Percentiles rank a stretch among this genome's conserved stretches.
These are phyloP conservation scores for Acronicta psi DNA, from an alignment of 2,888 invertebrate genomes.

Conservation along the genomic window DNA sequence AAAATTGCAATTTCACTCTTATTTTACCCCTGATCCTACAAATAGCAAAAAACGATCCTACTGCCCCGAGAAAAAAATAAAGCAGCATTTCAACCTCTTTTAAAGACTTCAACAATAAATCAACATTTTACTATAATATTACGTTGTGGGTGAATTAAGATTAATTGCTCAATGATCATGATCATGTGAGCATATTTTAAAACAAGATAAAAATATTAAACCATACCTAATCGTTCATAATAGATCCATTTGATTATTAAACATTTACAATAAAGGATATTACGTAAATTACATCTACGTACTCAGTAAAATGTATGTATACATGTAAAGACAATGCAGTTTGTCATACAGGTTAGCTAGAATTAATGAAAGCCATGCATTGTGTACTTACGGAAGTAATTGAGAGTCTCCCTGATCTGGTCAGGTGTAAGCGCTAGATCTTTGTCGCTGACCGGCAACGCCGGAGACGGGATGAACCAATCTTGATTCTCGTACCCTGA, in stretches of 20 bases:
- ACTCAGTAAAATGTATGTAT: conserved; percentile 8
- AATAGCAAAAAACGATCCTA: no score
- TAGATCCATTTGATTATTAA: background rate
- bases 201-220: no score
- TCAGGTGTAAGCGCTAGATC: conserved; percentile 96
- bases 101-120: no score
- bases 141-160: background rate
- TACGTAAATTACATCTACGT: background rate
- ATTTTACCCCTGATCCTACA: no score
- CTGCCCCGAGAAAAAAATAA: no score
- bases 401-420: conserved; percentile 98
- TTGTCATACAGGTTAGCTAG: background rate
- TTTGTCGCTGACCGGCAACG: conserved; percentile 92
- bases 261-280: background rate
- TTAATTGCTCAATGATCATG: background rate
- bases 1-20: no score
- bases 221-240: background rate
- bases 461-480: conserved; percentile 97
- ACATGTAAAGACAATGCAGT: conserved; percentile 19
- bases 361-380: conserved; percentile 5
- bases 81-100: no score
- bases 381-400: conserved; percentile 97
- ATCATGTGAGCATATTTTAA: no score
- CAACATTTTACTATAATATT: no score
- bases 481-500: conserved; percentile 97